Evolutionary conservation across 2,888 invertebrate genomes (phyloP).

Genomic region (Caenorhabditis sp.): DNA sequence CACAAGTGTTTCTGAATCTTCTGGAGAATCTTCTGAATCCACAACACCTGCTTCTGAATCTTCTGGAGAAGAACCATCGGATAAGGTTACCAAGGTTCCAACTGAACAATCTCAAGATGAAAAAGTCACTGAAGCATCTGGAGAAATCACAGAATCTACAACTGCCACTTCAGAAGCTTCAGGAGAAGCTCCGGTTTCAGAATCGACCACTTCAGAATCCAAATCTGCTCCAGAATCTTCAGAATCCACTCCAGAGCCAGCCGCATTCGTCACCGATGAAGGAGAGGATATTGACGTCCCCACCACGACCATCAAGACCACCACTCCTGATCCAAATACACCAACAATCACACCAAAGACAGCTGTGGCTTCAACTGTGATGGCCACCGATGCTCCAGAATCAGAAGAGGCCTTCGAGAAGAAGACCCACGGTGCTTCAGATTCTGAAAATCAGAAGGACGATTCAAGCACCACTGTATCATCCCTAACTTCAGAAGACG

Average conservation of each 20-base stretch:
- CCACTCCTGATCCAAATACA: constrained; percentile 23
- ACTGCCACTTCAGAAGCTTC: constrained; percentile 12
- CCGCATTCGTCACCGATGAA: constrained; percentile 20
- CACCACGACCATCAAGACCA: constrained; percentile 2
- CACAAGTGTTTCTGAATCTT: constrained; percentile 12
- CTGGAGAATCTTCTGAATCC: constrained; percentile 15
- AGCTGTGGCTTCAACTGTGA: constrained; percentile 8
- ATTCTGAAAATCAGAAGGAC: constrained; percentile 20
- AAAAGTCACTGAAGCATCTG: constrained; percentile 6
- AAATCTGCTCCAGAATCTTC: constrained; percentile 9
- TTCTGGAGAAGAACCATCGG: background rate
- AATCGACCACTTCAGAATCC: constrained; percentile 9
- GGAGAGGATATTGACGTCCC: constrained; percentile 27
- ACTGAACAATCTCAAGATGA: constrained; percentile 5
- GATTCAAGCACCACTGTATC: constrained; percentile 2
- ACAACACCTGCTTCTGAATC: constrained; percentile 9
- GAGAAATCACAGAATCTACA: constrained; percentile 1
- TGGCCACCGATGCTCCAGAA: constrained; percentile 19
- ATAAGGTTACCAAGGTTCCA: background rate
- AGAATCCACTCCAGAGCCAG: constrained; percentile 5
- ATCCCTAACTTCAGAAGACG: constrained; percentile 2
- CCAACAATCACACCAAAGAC: constrained; percentile 30
- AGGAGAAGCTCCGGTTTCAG: constrained; percentile 3
- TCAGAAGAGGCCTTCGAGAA: constrained; percentile 23
- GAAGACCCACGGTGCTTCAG: constrained; percentile 20